Evolutionary conservation across 2,113 vertebrate genomes (phyloP), one percentile per base, ranked within the genome.

Genomic region (Alethe diademata): DNA sequence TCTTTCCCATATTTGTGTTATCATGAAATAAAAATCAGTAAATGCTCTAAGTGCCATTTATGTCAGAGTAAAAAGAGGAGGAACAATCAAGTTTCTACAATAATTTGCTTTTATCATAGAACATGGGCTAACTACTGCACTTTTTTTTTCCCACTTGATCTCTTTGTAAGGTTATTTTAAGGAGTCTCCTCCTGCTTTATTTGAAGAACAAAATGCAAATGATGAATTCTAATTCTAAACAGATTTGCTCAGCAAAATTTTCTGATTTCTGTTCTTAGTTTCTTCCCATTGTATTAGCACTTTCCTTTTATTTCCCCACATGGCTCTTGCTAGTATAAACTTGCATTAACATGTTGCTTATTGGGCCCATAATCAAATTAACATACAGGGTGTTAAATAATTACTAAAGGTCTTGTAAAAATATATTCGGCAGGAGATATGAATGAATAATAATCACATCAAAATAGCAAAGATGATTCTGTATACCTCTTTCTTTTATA

Each of bases 291-390:
- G 28, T n/a, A 29, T 65, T 69, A 53, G 6, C 42, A 22, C 11
- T 62, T 86, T 14, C 2, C 10, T 26, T 35, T 36, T 53, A 6
- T 6, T 1, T 0, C 29, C 12, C 25, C 14, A 14, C 12, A 43
- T 3, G 75, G 36, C 10, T 57, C 48, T 88, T 36, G 65, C n/a
- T 51, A 81, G 86, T 23, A 51, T 15, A 74, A 81, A 62, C 29
- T 45, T 62, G 26, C 43, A 47, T 60, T 82, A 69, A 65, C 22
- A 15, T 12, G 31, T 38, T 53, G 29, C 48, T 85, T 60, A 61
- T 15, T 40, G 16, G 73, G 31, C 28, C 23, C n/a, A 40, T 64
- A 47, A 91, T 62, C 19, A 65, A 86, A 58, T 6, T 62, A 16
- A 20, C 42, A 22, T 19, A 6, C 12, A 36, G 6, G 11, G 6